phyloP scores from a whole-genome alignment of 2,888 invertebrate species.

The Stenurella melanura region DNA sequence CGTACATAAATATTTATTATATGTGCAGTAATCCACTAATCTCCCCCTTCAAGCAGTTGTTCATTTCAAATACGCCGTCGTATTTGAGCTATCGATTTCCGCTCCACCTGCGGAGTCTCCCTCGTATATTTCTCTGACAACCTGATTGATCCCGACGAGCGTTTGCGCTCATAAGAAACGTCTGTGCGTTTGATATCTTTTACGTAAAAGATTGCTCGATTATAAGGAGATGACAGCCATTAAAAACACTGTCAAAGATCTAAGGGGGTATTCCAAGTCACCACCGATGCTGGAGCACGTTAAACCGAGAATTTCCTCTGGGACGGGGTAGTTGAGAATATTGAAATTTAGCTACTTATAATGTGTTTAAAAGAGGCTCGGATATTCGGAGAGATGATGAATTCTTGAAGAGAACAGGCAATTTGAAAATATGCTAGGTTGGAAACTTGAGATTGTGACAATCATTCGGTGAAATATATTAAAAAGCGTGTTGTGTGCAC shows the following conservation, averaged over 20 bases:
- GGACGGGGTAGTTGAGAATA: slow-evolving; percentile 36
- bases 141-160: slow-evolving; percentile 42
- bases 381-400: slow-evolving; percentile 36
- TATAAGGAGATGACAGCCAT: slow-evolving; percentile 44
- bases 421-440: slow-evolving; percentile 21
- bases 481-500: background rate
- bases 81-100: slow-evolving; percentile 39
- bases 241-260: slow-evolving; percentile 40
- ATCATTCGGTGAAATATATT: background rate
- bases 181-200: slow-evolving; percentile 41
- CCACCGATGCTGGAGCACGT: slow-evolving; percentile 12
- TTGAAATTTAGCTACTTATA: slow-evolving; percentile 43
- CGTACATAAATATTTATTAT: background rate
- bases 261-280: background rate
- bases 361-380: slow-evolving; percentile 39
- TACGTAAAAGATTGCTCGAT: slow-evolving; percentile 42
- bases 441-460: background rate
- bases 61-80: slow-evolving; percentile 36
- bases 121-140: slow-evolving; percentile 39
- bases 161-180: slow-evolving; percentile 35
- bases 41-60: slow-evolving; percentile 38
- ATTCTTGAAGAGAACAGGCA: slow-evolving; percentile 30
- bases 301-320: slow-evolving; percentile 22
- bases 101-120: slow-evolving; percentile 30
- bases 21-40: slow-evolving; percentile 9